Base-by-base conservation (phyloP, 2,888 invertebrate genomes). In the Abscondita cerata region DNA sequence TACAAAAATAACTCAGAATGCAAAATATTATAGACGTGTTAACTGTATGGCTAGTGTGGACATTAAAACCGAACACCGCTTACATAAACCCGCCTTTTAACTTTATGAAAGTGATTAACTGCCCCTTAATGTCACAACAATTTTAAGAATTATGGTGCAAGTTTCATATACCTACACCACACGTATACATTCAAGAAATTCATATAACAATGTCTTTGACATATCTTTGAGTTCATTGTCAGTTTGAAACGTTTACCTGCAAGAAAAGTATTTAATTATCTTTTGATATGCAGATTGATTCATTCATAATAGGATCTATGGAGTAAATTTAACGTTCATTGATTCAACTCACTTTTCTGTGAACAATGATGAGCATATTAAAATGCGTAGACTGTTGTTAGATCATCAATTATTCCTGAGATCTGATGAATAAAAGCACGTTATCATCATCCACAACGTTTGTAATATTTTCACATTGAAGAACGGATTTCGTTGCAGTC, bases 91-190 rank as follows among this genome's bases (percentile, higher is more conserved):
- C 57, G 50, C 41, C 72, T 70, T 76, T 76, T 74, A 77, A 75
- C 78, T 73, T 59, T 82, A 83, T 82, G 80, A 82, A 83, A 81
- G 76, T 78, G 78, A 80, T 82, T 81, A 82, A 82, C 62, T 34
- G 59, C 62, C 52, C 52, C 81, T 82, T 72, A 74, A 73, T 69
- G 70, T 71, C 71, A 58, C 50, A 48, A 46, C 55, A 54, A 59
- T 52, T 53, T 56, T 52, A 53, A 59, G 59, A 61, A 36, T 47
- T 53, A 68, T 60, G 69, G 66, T 60, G 62, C 64, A 15, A 59
- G 63, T 59, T 52, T 44, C 52, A 59, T 59, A 33, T 48, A 25
- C 55, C 41, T 38, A 50, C 64, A 60, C 60, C 64, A 64, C 64
- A 60, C 60, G 50, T 54, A 44, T 55, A 51, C 54, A 41, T 54